These are phyloP conservation scores for Neogobius melanostomus DNA, from an alignment of 2,113 vertebrate genomes.

Conservation along the genomic window DNA sequence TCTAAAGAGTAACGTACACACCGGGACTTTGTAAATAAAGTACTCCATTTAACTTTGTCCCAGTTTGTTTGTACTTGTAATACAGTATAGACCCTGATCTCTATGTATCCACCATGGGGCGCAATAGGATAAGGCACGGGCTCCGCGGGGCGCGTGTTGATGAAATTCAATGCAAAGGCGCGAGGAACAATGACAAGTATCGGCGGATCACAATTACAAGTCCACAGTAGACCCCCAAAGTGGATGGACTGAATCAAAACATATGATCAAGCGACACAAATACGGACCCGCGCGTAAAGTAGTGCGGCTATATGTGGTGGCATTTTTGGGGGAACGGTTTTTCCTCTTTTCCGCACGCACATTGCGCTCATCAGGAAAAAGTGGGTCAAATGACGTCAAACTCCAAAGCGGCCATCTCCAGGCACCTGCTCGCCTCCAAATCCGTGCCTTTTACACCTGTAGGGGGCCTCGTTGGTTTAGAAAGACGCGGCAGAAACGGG, in stretches of 20 bases:
- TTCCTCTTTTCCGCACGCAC: not conserved
- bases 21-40: not conserved
- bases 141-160: conserved; percentile 14
- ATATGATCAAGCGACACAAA: too few relatives aligned
- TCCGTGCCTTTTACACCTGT: conserved; percentile 47
- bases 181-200: conserved; percentile 49
- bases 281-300: too few relatives aligned
- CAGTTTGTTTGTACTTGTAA: not conserved
- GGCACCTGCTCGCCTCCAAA: conserved; percentile 47
- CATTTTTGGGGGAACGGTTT: too few relatives aligned
- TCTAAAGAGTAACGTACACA: not conserved
- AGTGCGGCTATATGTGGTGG: not conserved
- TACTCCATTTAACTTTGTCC: not conserved
- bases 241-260: too few relatives aligned
- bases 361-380: conserved; percentile 16
- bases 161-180: conserved; percentile 42
- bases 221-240: too few relatives aligned
- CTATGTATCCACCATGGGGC: conserved; percentile 63
- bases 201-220: too few relatives aligned
- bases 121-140: conserved; percentile 65
- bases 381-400: conserved; percentile 55
- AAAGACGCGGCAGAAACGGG: conserved; percentile 44
- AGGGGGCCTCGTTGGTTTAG: conserved; percentile 69
- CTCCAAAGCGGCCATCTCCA: conserved; percentile 39
- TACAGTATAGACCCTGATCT: not conserved